Base-by-base conservation (phyloP, 2,797 vertebrate genomes). In the Dryobates pubescens region DNA sequence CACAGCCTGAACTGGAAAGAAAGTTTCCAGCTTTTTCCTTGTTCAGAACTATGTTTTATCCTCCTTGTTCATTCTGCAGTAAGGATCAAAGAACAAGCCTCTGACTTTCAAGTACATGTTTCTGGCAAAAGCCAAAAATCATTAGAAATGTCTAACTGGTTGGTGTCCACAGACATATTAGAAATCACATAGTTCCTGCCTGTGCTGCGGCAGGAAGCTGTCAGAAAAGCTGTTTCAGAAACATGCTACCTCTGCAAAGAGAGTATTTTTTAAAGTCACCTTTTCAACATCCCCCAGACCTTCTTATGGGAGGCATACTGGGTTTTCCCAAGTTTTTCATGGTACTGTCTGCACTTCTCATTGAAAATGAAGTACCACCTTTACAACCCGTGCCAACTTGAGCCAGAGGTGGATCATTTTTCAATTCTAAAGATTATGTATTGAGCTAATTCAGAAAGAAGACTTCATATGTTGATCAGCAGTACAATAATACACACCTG, bases 81-180 rank as follows among this genome's bases (percentile, higher is more conserved):
- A 47, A 88, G 30, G 54, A 36, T 79, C 65, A 68, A 64, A 83
- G 65, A 81, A 67, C 13, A 75, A 65, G 8, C 20, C 88, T 34
- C 9, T 77, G 36, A 85, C 75, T 93, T 92, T 53, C 56, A 92
- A 89, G 82, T 7, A 43, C 8, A 69, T 43, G 22, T 58, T 84
- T 71, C 0, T 13, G 8, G 27, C 72, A 78, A 62, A 79, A 58
- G 41, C 6, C 34, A 86, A 69, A 34, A 68, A 49, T 7, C 0
- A 74, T 36, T 73, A 7, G 2, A 81, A 74, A 17, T 1, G 0
- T 54, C 1, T 43, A 56, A 82, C 30, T 77, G 23, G 10, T 65
- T 69, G 85, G 29, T 51, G 45, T 79, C 32, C 36, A 49, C n/a
- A 67, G 17, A 41, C 2, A 0, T 3, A 17, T 8, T 6, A 57